These are phyloP conservation scores for Eugnorisma glareosa DNA, from an alignment of 2,888 invertebrate genomes.

Conservation along the genomic window DNA sequence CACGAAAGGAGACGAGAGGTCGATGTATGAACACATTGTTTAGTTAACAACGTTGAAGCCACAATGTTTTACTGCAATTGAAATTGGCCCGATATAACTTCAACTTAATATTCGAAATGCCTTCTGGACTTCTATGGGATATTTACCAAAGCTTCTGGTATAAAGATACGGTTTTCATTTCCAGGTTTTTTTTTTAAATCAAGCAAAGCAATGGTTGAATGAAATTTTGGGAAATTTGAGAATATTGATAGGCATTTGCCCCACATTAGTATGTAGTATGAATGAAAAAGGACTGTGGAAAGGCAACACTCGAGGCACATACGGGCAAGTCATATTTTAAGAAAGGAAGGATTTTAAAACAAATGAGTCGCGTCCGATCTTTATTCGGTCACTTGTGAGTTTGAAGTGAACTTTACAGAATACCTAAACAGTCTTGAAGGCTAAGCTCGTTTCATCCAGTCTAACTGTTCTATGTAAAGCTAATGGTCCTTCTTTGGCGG, in stretches of 20 bases:
- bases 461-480: constrained; percentile 15
- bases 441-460: constrained; percentile 33
- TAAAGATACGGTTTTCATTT: neutral
- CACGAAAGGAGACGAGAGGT: constrained; percentile 32
- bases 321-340: neutral
- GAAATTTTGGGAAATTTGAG: neutral
- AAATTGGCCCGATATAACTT: neutral
- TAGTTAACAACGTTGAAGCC: neutral
- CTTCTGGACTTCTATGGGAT: too few species aligned
- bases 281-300: too few species aligned
- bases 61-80: neutral
- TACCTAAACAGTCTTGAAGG: constrained; percentile 30
- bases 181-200: neutral
- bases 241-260: neutral
- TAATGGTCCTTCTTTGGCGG: constrained; percentile 51
- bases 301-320: neutral
- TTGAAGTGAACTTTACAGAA: neutral
- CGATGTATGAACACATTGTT: neutral
- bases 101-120: neutral
- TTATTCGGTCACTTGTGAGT: neutral
- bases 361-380: neutral
- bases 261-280: too few species aligned
- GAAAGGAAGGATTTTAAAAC: neutral
- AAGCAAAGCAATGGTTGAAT: neutral
- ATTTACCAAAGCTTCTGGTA: too few species aligned